These are phyloP conservation scores for Chloropsis cyanopogon DNA, from an alignment of 2,113 vertebrate species.

Conservation along the genomic window DNA sequence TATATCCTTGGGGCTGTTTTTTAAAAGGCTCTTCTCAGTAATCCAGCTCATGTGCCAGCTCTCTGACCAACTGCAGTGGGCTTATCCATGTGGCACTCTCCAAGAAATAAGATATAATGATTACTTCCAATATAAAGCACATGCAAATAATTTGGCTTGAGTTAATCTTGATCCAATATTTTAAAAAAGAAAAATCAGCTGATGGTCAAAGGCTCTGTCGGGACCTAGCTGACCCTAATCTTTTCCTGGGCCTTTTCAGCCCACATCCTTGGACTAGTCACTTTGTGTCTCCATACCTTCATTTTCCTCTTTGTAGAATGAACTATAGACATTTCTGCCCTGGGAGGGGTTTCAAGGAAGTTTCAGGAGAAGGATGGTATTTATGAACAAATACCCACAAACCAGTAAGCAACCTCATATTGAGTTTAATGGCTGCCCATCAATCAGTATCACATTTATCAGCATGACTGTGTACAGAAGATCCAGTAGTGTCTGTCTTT, in stretches of 20 bases:
- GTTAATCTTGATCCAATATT: neutral
- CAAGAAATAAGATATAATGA: neutral
- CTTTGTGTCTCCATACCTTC: neutral
- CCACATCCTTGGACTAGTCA: neutral
- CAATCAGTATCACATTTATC: neutral
- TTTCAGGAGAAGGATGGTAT: neutral
- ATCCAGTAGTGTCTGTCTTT: neutral
- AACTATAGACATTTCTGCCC: neutral
- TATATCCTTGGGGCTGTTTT: neutral
- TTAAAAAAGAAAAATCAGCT: neutral
- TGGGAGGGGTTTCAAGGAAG: neutral
- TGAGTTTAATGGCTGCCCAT: neutral
- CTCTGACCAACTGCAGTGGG: neutral
- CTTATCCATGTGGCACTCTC: neutral
- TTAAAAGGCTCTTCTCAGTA: neutral
- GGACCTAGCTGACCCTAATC: neutral
- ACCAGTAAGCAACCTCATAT: neutral
- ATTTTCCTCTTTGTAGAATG: neutral
- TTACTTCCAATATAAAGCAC: neutral
- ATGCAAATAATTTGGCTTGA: neutral
- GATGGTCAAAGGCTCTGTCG: accelerated
- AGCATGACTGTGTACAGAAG: accelerated
- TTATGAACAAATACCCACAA: neutral
- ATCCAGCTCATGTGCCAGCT: neutral
- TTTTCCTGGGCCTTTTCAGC: neutral